These are phyloP conservation scores for Folsomia candida DNA, from an alignment of 2,888 invertebrate species.

Conservation along the genomic window DNA sequence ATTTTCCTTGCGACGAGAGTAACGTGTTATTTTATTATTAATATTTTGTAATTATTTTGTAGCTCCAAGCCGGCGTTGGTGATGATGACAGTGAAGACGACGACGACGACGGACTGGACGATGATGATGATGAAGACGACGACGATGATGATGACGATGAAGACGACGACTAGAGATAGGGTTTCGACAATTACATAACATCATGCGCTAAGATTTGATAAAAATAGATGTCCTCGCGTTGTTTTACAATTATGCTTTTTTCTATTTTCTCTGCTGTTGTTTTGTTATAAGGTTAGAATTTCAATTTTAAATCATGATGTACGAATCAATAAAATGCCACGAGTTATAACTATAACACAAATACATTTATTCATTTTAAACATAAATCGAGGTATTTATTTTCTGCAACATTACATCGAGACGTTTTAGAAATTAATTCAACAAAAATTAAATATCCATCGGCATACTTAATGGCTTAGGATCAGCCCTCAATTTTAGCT, in stretches of 20 bases:
- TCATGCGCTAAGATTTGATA: too few relatives aligned
- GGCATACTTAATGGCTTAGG: neutral
- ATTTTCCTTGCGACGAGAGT: neutral
- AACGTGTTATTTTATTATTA: neutral
- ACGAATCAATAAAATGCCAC: neutral
- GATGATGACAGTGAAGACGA: constrained; percentile 36
- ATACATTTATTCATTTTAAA: neutral
- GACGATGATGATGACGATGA: constrained; percentile 16
- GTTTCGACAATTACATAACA: too few relatives aligned
- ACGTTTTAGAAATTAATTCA: neutral
- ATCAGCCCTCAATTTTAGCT: constrained; percentile 17
- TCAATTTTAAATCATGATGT: neutral
- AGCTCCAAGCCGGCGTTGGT: constrained; percentile 8
- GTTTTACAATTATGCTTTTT: neutral
- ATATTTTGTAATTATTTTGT: neutral
- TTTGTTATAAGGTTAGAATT: neutral
- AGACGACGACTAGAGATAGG: too few relatives aligned
- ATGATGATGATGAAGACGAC: constrained; percentile 43
- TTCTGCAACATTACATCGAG: neutral
- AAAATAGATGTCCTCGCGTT: neutral
- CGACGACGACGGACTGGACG: constrained; percentile 45
- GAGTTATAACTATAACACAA: too few relatives aligned
- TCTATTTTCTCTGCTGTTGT: neutral
- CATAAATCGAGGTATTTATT: too few relatives aligned
- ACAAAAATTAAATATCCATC: constrained; percentile 7